Percentiles rank a stretch among this genome's conserved stretches.
Conservation (phyloP, 2,888 invertebrate genomes). For the Ypsolopha sequella region DNA sequence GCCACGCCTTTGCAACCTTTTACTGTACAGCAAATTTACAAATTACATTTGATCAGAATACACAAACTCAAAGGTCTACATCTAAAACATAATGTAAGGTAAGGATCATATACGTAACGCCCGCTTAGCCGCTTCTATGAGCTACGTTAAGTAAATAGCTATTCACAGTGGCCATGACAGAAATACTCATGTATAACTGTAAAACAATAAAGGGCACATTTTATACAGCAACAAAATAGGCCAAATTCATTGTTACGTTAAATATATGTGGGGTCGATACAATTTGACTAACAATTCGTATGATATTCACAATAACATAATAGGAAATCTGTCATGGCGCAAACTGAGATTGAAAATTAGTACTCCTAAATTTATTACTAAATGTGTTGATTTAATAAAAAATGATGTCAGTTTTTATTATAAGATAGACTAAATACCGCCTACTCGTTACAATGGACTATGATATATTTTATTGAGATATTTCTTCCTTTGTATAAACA, state of each 20-base stretch:
- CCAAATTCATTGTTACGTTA: slow-evolving; percentile 57
- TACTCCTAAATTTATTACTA: slow-evolving; percentile 54
- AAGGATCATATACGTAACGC: slow-evolving; percentile 53
- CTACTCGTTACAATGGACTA: slow-evolving; percentile 68
- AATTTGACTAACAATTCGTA: slow-evolving; percentile 26
- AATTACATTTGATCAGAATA: slow-evolving; percentile 62
- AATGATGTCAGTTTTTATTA: slow-evolving; percentile 37
- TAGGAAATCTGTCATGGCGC: slow-evolving; percentile 53
- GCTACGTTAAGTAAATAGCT: slow-evolving; percentile 59
- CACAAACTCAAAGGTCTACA: slow-evolving; percentile 56
- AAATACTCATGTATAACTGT: slow-evolving; percentile 26
- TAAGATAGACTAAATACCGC: slow-evolving; percentile 44
- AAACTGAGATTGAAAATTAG: slow-evolving; percentile 55
- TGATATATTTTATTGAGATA: slow-evolving; percentile 63
- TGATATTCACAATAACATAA: slow-evolving; percentile 20
- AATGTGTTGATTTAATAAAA: slow-evolving; percentile 52
- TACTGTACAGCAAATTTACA: slow-evolving; percentile 65
- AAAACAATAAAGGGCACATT: slow-evolving; percentile 22
- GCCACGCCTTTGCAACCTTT: slow-evolving; percentile 33
- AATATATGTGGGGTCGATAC: slow-evolving; percentile 48
- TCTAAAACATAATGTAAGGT: slow-evolving; percentile 55
- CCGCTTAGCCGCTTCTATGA: slow-evolving; percentile 65
- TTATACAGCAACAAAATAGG: slow-evolving; percentile 48
- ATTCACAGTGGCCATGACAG: slow-evolving; percentile 53
- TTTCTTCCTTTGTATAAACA: slow-evolving; percentile 63